These are phyloP conservation scores for Fragum whitleyi DNA, from an alignment of 2,888 invertebrate species.

Conservation along the genomic window DNA sequence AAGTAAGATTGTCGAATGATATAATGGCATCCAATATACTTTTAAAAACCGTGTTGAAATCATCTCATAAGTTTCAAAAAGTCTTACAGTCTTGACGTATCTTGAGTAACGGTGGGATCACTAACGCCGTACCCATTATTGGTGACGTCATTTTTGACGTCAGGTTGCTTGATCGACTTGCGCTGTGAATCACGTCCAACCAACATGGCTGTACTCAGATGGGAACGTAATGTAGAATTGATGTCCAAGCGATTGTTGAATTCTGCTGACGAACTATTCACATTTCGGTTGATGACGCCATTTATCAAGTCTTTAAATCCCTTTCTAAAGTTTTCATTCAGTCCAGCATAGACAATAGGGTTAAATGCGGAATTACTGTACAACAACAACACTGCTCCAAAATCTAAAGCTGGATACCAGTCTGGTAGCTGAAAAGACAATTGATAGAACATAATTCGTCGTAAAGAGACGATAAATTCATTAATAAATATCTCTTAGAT, in stretches of 20 bases:
- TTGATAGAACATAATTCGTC: neutral
- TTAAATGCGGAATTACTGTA: constrained; percentile 79
- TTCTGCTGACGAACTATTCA: constrained; percentile 39
- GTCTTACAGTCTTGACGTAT: neutral
- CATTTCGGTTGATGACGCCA: constrained; percentile 43
- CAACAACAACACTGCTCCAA: constrained; percentile 76
- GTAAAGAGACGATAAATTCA: too few relatives aligned
- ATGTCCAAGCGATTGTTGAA: constrained; percentile 13
- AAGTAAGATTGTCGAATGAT: too few relatives aligned
- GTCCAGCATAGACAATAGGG: constrained; percentile 78
- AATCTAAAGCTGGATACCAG: constrained; percentile 77
- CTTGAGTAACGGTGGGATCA: neutral
- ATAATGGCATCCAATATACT: too few relatives aligned
- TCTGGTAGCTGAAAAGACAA: constrained; percentile 71
- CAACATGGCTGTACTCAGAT: constrained; percentile 8
- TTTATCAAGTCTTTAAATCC: constrained; percentile 74
- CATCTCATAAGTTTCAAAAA: neutral
- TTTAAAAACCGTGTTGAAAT: too few relatives aligned
- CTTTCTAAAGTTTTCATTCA: constrained; percentile 78
- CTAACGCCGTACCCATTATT: neutral
- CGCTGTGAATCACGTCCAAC: constrained; percentile 8
- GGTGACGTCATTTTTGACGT: constrained; percentile 1
- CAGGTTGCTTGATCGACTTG: neutral
- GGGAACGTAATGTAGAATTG: constrained; percentile 12
- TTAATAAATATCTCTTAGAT: neutral